Evolutionary conservation across 2,113 vertebrate genomes (phyloP), one percentile per base, ranked within the genome.

Genomic region (Gasterosteus nipponicus): DNA sequence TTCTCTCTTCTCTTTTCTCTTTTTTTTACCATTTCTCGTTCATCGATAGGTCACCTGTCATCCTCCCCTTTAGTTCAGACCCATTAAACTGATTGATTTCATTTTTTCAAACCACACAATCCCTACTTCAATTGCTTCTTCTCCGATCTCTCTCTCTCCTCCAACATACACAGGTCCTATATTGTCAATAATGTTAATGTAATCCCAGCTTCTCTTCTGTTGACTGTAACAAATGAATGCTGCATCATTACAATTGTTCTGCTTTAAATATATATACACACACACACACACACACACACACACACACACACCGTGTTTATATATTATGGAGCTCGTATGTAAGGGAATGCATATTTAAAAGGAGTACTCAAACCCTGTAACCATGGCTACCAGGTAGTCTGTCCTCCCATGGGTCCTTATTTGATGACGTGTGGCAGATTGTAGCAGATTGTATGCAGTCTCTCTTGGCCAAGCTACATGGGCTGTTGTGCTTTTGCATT

Each of bases 171-270:
- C 66, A 60, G 65, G 47, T 79, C 74, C 80, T 58, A 44, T 74
- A 64, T 69, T 70, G 81, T 92, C 90, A 90, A 89, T 91, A 89
- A 93, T 87, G 89, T 81, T 84, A 90, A 92, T 91, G 85, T 84
- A 88, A 91, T 89, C 78, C 69, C 80, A 79, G 66, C 47, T 82
- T 72, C 26, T 86, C 77, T 65, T 51, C 46, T 60, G 46, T 16
- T 57, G 35, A 29, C 2, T 47, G 42, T n/a, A 59, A 11, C 29
- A 59, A 73, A 84, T 59, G 3, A 62, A 74, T 38, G 22, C 42
- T 42, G 31, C 8, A 2, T 83, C 68, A 84, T 59, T 11, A 12
- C 63, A 69, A 82, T 66, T 74, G 65, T 26, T 26, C 22, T 26
- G 1, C 33, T 33, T 33, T 33, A 5, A 4, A n/a, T 51, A n/a